Conservation (phyloP, 2,888 invertebrate genomes). For the Actias luna region DNA sequence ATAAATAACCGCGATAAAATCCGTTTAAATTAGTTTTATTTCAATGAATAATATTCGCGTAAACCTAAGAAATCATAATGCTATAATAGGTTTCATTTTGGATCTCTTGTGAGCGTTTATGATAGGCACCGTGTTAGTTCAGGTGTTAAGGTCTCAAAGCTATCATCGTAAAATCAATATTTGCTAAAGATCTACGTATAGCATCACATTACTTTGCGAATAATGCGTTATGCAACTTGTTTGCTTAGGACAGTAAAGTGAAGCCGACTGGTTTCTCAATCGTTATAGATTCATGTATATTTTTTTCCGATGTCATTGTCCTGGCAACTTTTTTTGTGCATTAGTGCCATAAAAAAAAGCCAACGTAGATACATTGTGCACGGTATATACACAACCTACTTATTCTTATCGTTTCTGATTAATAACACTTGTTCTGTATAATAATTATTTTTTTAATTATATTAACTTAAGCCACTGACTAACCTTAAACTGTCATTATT, state of each 20-base stretch:
- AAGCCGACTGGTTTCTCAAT: not conserved
- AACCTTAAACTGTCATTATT: not conserved
- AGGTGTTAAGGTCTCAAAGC: slow-evolving; percentile 60
- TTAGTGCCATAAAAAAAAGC: not conserved
- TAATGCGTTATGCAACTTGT: slow-evolving; percentile 67
- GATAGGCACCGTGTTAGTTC: slow-evolving; percentile 55
- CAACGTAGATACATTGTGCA: not conserved
- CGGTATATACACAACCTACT: not conserved
- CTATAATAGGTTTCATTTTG: not conserved
- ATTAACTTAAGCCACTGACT: not conserved
- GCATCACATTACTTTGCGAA: slow-evolving; percentile 72
- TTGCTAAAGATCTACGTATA: slow-evolving; percentile 51
- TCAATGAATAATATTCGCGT: too few species aligned
- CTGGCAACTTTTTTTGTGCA: not conserved
- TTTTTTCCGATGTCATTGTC: not conserved
- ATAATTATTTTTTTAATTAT: not conserved
- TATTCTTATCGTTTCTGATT: not conserved
- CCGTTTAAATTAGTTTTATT: too few species aligned
- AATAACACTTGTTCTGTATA: not conserved
- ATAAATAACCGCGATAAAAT: too few species aligned
- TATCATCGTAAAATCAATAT: slow-evolving; percentile 67
- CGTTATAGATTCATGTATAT: not conserved
- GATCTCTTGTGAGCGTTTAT: slow-evolving; percentile 8
- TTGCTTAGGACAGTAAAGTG: slow-evolving; percentile 58
- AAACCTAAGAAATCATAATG: not conserved